Evolutionary conservation across 2,888 invertebrate genomes (phyloP).

Genomic region (Myopa tessellatipennis): DNA sequence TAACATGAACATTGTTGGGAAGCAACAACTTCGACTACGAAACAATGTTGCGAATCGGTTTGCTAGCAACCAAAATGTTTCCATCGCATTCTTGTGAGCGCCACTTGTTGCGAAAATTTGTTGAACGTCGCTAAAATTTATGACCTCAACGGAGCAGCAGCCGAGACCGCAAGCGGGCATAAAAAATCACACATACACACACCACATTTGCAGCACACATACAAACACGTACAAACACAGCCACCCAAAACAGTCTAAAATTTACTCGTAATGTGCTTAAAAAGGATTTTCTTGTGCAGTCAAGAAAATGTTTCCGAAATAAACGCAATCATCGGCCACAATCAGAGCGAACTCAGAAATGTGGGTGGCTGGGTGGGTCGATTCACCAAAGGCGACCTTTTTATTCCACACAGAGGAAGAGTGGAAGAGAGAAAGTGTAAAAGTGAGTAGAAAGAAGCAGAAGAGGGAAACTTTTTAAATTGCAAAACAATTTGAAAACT

Average conservation of each 20-base stretch:
- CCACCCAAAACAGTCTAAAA: background rate
- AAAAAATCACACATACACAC: conserved; percentile 30
- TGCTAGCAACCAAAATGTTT: conserved; percentile 39
- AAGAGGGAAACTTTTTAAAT: conserved; percentile 40
- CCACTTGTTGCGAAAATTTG: conserved; percentile 68
- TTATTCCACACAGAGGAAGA: too few relatives aligned
- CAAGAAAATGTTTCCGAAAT: conserved; percentile 29
- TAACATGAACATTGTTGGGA: background rate
- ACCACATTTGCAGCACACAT: background rate
- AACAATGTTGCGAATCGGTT: conserved; percentile 29
- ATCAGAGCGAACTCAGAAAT: background rate
- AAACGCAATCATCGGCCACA: conserved; percentile 17
- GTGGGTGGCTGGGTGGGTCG: too few relatives aligned
- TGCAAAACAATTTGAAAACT: conserved; percentile 47
- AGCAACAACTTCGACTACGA: conserved; percentile 21
- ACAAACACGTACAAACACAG: background rate
- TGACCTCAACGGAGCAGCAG: conserved; percentile 54
- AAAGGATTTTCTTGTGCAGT: conserved; percentile 6
- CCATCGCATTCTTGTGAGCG: conserved; percentile 41
- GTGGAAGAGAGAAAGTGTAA: background rate
- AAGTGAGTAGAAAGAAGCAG: background rate
- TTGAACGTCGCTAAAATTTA: conserved; percentile 67
- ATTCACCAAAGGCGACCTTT: too few relatives aligned
- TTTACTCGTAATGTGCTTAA: background rate
- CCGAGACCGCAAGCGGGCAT: conserved; percentile 31